Conservation (phyloP, 2,113 vertebrate genomes). For the Pavo muticus region DNA sequence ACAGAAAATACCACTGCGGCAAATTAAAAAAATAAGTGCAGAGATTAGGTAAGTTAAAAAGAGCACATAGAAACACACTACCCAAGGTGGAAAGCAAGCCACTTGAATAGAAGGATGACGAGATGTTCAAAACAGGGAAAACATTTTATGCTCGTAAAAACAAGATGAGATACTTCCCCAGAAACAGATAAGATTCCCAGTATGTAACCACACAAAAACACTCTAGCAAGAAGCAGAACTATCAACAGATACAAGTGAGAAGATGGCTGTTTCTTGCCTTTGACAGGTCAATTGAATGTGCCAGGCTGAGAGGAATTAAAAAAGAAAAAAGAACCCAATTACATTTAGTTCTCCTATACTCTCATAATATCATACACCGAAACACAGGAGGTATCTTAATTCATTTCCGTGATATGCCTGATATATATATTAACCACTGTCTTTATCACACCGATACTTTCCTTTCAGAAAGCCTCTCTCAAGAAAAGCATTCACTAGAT, state of each 20-base stretch:
- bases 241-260: background rate
- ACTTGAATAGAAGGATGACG: background rate
- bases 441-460: background rate
- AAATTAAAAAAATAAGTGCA: constrained; percentile 9
- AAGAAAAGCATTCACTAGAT: background rate
- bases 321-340: background rate
- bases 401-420: background rate
- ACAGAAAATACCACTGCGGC: background rate
- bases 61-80: background rate
- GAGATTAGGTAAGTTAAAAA: background rate
- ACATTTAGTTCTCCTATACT: background rate
- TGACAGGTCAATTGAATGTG: constrained; percentile 22
- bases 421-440: background rate
- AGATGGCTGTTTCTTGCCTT: constrained; percentile 20
- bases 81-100: background rate
- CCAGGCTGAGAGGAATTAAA: constrained; percentile 35
- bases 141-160: background rate
- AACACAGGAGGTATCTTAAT: background rate
- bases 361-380: background rate
- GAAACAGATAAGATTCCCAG: background rate
- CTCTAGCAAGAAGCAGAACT: constrained; percentile 1
- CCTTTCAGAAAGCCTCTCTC: background rate
- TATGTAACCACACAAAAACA: background rate
- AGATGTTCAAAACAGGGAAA: background rate
- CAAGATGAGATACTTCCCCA: background rate